Evolutionary conservation across 1,140 invertebrate species (phyloP), one percentile per base, ranked within the genome.

Genomic region (Episyrphus balteatus): DNA sequence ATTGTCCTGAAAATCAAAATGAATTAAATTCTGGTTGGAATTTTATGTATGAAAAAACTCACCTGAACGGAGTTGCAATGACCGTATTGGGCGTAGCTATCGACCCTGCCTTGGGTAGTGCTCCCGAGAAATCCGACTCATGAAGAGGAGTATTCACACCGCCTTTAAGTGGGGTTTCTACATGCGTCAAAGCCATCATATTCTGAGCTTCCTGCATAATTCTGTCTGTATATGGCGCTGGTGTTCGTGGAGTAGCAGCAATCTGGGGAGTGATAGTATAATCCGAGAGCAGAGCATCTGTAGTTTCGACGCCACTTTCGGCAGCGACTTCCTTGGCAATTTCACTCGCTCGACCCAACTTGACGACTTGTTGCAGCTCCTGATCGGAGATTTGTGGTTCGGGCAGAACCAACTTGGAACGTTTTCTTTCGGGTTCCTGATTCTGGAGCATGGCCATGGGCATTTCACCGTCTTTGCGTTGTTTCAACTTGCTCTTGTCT

Each of bases 161-260:
- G 38, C 96, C 88, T 70, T 98, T 98, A 1, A 99, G 69, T 11
- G 96, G 96, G 0, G 96, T 99, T 58, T 99, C 95, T 1, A 95
- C 92, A 65, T 98, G 92, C 0, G 89, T 92, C 7, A 99, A 68
- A 5, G 95, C 95, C 87, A 99, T 96, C 47, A 99, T 87, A 69
- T 98, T 98, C 68, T 98, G 93, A 0, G 95, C 94, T 73, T 98
- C 95, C 79, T 95, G 81, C 51, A 92, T 73, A 47, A 85, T 81
- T 48, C 79, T 61, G 57, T 91, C 87, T 37, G 74, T 86, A 62
- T 68, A 73, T 37, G 78, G 78, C 2, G 88, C 83, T 1, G 92
- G 90, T 2, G 92, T 96, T 47, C 92, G 75, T 7, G 92, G 88
- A 9, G 93, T 96, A 31, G 81, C 77, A 13, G 81, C 75, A 12